Evolutionary conservation across 2,113 vertebrate genomes (phyloP).

Genomic region (Channa maculata): DNA sequence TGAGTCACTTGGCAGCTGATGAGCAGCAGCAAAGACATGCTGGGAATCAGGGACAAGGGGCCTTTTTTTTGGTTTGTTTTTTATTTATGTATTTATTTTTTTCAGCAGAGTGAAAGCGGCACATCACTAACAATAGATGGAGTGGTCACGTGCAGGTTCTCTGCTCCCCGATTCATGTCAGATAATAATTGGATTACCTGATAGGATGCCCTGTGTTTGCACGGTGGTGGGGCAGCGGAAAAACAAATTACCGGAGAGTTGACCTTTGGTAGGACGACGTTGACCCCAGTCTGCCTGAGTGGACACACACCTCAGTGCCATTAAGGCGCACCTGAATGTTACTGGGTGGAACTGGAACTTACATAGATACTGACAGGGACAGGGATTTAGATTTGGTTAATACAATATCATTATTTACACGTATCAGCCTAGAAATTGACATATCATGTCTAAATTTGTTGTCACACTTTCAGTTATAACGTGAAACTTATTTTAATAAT

Average conservation of each 20-base stretch:
- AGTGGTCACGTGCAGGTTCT: conserved; percentile 71
- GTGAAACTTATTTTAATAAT: neutral
- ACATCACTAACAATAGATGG: conserved; percentile 75
- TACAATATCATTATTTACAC: too few relatives aligned
- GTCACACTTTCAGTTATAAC: conserved; percentile 2
- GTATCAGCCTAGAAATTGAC: neutral
- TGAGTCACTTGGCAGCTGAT: conserved; percentile 65
- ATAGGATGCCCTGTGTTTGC: conserved; percentile 69
- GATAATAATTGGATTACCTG: conserved; percentile 83
- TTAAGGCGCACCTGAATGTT: conserved; percentile 3
- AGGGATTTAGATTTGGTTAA: neutral
- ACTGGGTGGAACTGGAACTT: neutral
- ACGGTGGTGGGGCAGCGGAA: conserved; percentile 58
- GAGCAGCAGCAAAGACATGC: conserved; percentile 71
- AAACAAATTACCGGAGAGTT: conserved; percentile 75
- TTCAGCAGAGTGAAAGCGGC: conserved; percentile 51
- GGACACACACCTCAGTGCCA: conserved; percentile 34
- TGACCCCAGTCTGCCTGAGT: conserved; percentile 57
- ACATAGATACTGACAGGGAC: neutral
- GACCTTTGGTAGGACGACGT: conserved; percentile 47
- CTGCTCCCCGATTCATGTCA: conserved; percentile 77
- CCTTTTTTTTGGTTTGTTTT: conserved; percentile 27
- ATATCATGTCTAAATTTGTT: neutral
- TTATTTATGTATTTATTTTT: conserved; percentile 1
- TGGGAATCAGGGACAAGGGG: conserved; percentile 74